Conservation (phyloP, 2,888 invertebrate species). For the Thysanoteuthis rhombus region DNA sequence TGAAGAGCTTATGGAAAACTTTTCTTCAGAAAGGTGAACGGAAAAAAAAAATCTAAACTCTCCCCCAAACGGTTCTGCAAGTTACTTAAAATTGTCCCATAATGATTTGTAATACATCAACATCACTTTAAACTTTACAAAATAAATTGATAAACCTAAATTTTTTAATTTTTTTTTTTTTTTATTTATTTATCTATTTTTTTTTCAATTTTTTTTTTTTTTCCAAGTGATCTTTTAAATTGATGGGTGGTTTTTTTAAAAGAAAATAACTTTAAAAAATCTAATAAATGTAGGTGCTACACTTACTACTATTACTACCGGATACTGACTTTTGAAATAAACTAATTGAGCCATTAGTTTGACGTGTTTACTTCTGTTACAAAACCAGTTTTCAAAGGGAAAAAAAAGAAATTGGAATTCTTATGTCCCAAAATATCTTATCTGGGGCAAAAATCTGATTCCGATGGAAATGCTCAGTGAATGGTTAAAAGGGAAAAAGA, state of each 20-base stretch:
- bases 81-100: not conserved
- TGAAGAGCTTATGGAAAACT: not conserved
- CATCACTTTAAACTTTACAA: too few species aligned
- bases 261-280: not conserved
- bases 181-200: too few species aligned
- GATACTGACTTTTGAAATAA: slow-evolving; percentile 30
- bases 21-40: slow-evolving; percentile 23
- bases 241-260: slow-evolving; percentile 17
- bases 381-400: too few species aligned
- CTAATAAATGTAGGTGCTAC: not conserved
- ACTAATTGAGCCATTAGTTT: not conserved
- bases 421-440: not conserved
- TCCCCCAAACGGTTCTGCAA: not conserved
- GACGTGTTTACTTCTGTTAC: not conserved
- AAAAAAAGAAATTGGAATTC: not conserved
- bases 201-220: too few species aligned
- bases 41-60: not conserved
- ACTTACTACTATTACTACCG: slow-evolving; percentile 21
- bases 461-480: not conserved
- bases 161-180: too few species aligned
- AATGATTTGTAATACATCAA: not conserved
- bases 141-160: not conserved
- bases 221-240: not conserved
- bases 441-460: not conserved
- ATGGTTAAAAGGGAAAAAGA: not conserved